Evolutionary conservation across 2,888 invertebrate species (phyloP).

Genomic region (Resseliella maxima): DNA sequence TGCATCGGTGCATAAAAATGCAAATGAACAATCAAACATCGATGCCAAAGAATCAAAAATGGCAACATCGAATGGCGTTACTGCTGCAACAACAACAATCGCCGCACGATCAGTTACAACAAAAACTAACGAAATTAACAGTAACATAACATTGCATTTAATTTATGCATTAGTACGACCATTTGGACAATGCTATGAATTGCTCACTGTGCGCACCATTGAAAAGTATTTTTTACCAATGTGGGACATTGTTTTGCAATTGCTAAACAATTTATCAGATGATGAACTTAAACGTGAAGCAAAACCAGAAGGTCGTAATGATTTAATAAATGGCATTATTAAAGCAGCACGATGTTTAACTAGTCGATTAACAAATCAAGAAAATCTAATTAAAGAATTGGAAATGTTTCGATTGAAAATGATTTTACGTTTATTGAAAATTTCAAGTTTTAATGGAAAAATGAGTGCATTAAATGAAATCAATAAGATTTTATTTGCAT

Average conservation of each 20-base stretch:
- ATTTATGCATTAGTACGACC: constrained; percentile 87
- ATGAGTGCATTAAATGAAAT: constrained; percentile 99
- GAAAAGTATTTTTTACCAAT: constrained; percentile 93
- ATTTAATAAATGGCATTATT: constrained; percentile 93
- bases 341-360: constrained; percentile 92
- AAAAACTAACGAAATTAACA: constrained; percentile 56
- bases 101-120: too few relatives aligned
- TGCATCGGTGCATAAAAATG: constrained; percentile 71
- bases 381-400: constrained; percentile 78
- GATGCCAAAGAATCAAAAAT: constrained; percentile 46
- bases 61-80: neutral
- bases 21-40: constrained; percentile 62
- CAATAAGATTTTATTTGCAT: constrained; percentile 93
- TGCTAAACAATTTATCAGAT: constrained; percentile 92
- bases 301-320: constrained; percentile 93
- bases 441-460: constrained; percentile 98
- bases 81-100: constrained; percentile 57
- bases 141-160: constrained; percentile 75
- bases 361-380: constrained; percentile 84
- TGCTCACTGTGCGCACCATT: constrained; percentile 89
- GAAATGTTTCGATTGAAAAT: constrained; percentile 97
- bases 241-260: constrained; percentile 89
- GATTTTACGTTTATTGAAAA: constrained; percentile 92
- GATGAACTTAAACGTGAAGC: constrained; percentile 96
- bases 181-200: constrained; percentile 91